A percentile compares a stretch with the other conserved stretches of the same genome.
phyloP scores from a whole-genome alignment of 1,140 invertebrate genomes.

The Nilaparvata lugens region DNA sequence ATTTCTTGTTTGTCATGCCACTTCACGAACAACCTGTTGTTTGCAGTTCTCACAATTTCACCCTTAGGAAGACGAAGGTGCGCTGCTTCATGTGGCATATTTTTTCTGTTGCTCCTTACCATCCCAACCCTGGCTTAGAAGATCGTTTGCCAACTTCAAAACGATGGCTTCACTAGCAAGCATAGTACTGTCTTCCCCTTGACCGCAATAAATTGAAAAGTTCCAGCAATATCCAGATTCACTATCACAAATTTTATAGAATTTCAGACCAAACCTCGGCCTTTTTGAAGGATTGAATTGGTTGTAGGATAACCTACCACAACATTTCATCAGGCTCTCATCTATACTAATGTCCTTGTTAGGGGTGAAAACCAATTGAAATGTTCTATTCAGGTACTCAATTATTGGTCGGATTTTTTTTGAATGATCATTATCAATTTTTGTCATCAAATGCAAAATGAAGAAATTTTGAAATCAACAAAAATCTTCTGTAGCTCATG shows the following conservation, averaged over 20 bases:
- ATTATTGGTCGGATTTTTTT: background rate
- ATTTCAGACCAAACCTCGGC: constrained; percentile 14
- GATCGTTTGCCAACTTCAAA: background rate
- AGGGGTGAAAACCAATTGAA: background rate
- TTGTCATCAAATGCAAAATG: constrained; percentile 15
- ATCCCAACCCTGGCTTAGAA: constrained; percentile 19
- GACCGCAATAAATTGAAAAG: constrained; percentile 14
- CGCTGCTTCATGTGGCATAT: constrained; percentile 13
- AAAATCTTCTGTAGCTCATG: background rate
- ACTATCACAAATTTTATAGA: constrained; percentile 17
- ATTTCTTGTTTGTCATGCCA: background rate
- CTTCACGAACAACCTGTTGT: background rate
- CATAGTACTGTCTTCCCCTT: constrained; percentile 3
- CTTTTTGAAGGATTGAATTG: constrained; percentile 5
- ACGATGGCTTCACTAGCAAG: constrained; percentile 8
- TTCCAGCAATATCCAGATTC: constrained; percentile 11
- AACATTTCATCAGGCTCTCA: background rate
- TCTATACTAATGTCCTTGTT: background rate
- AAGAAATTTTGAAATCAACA: constrained; percentile 9
- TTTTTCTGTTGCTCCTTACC: constrained; percentile 10
- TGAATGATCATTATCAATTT: background rate
- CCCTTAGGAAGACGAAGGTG: constrained; percentile 8
- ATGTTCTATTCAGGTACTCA: background rate
- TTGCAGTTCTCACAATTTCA: constrained; percentile 1
- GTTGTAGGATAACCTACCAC: background rate